Base-by-base conservation (phyloP, 2,888 invertebrate genomes). In the Eupithecia subumbrata region DNA sequence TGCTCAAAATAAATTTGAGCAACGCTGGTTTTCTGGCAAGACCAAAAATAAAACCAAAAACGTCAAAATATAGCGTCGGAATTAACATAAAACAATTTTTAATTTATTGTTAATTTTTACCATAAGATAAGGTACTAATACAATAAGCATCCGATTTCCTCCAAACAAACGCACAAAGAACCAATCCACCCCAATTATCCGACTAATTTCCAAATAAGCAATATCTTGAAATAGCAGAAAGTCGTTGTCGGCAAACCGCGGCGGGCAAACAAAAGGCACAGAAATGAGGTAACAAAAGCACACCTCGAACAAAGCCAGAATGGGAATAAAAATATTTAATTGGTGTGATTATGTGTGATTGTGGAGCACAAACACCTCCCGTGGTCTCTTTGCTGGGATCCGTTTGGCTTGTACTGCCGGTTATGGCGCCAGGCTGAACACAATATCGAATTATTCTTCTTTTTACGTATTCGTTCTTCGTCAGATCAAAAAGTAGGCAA, bases 311-410 rank as follows among this genome's bases (percentile, higher is more conserved):
- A 93, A 92, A 90, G 88, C 88, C 76, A 85, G 87, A 92, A 91
- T 91, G 90, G 90, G 90, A 92, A 93, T 89, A 90, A 92, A 93
- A 93, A 92, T 90, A 92, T 92, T 90, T 93, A 94, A 94, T 94
- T 94, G 93, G 92, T 88, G 90, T 93, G 90, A 93, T 94, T 93
- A 92, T 85, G 83, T 83, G 87, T 90, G 90, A 93, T 92, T 92
- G 89, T 82, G 84, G 85, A 83, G 85, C 83, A 91, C 91, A 92
- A 92, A 93, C 92, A 92, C 92, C 93, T 90, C 94, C 93, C 88
- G 93, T 81, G 85, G 90, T 67, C 72, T 76, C 72, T 76, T 40
- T 68, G n/a, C 70, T 30, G 60, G 43, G 73, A 70, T 64, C 63
- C n/a, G 68, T 76, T 75, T 78, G 71, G 72, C 48, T 68, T 60